A percentile compares a stretch with the other conserved stretches of the same genome.
Evolutionary conservation across 64 coral and sea anemone species (phyloP).

Genomic region (Orbicella faveolata): DNA sequence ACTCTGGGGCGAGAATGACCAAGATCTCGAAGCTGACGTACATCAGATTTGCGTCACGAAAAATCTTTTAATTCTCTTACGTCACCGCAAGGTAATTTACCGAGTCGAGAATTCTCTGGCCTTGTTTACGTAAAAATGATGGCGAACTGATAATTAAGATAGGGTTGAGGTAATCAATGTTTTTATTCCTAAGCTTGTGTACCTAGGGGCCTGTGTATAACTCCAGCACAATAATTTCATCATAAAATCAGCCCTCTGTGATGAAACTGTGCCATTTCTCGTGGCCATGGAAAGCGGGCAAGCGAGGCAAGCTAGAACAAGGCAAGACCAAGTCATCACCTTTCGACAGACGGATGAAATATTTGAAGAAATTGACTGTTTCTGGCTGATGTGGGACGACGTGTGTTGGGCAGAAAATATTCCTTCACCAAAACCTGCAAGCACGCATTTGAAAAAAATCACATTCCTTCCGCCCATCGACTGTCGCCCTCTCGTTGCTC

Average conservation of each 20-base stretch:
- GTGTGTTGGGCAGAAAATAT: background rate
- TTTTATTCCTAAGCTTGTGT: too few relatives aligned
- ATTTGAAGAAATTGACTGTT: background rate
- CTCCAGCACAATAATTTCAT: too few relatives aligned
- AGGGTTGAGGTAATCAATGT: too few relatives aligned
- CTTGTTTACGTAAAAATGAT: too few relatives aligned
- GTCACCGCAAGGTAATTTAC: too few relatives aligned
- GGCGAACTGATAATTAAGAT: too few relatives aligned
- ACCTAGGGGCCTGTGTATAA: too few relatives aligned
- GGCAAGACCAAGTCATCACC: background rate
- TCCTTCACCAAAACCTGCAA: background rate
- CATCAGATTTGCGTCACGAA: too few relatives aligned
- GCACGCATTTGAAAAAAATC: background rate
- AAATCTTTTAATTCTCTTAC: too few relatives aligned
- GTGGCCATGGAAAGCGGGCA: background rate
- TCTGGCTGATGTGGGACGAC: constrained; percentile 5
- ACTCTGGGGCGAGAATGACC: too few relatives aligned
- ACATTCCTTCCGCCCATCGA: background rate
- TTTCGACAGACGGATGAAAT: background rate
- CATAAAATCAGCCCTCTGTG: background rate
- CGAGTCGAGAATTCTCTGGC: too few relatives aligned
- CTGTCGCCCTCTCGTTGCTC: background rate
- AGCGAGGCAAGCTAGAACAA: background rate
- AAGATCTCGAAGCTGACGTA: too few relatives aligned
- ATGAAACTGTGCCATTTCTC: background rate